phyloP scores from a whole-genome alignment of 2,888 invertebrate species.

The Lasioglossum villosulum region DNA sequence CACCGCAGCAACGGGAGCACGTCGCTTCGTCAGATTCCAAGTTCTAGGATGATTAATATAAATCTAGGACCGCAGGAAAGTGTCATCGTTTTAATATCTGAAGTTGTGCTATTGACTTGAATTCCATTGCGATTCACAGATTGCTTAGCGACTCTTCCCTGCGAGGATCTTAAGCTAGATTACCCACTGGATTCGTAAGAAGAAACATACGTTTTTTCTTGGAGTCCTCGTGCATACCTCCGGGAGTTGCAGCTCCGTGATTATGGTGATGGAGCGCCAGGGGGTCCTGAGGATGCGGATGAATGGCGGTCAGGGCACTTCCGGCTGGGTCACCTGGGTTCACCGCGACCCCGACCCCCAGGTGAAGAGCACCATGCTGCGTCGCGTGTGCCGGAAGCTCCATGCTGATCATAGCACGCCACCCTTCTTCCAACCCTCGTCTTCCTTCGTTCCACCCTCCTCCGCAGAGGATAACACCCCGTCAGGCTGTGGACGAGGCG shows the following conservation, averaged over 20 bases:
- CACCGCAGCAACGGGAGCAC: too few relatives aligned
- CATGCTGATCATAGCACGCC: constrained; percentile 84
- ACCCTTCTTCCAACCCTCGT: constrained; percentile 78
- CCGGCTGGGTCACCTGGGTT: constrained; percentile 81
- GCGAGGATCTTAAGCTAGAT: constrained; percentile 21
- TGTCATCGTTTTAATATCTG: constrained; percentile 9
- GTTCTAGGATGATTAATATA: background rate
- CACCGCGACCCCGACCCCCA: constrained; percentile 79
- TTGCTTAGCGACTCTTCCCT: constrained; percentile 28
- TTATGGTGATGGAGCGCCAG: constrained; percentile 82
- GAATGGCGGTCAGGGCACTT: constrained; percentile 79
- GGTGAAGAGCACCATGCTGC: constrained; percentile 82
- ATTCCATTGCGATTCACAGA: too few relatives aligned
- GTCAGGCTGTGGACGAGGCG: constrained; percentile 76
- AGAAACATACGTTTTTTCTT: constrained; percentile 84
- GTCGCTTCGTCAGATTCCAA: background rate
- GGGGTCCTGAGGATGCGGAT: constrained; percentile 82
- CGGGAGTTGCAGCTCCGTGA: constrained; percentile 78
- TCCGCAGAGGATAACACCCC: constrained; percentile 76
- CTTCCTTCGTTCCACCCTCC: constrained; percentile 73
- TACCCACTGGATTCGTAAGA: constrained; percentile 77
- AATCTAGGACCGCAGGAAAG: constrained; percentile 44
- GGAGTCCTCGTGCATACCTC: constrained; percentile 83
- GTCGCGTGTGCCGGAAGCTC: constrained; percentile 82
- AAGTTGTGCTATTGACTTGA: background rate